Percentiles rank a stretch among this genome's conserved stretches.
phyloP scores from a whole-genome alignment of 1,140 invertebrate species.

The Tenebrio molitor region DNA sequence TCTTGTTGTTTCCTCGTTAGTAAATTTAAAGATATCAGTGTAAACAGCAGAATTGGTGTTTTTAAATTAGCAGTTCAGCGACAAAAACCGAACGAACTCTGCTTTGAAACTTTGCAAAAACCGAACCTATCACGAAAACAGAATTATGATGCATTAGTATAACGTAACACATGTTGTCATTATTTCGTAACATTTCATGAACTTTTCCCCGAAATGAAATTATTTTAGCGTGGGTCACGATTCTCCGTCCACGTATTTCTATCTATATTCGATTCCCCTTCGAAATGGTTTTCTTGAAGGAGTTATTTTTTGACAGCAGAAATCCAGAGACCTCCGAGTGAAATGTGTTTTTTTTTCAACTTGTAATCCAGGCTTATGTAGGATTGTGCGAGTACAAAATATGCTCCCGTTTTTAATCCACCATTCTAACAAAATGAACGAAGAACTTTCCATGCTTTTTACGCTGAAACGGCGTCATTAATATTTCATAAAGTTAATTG shows the following conservation, averaged over 20 bases:
- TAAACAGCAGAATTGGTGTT: too few relatives aligned
- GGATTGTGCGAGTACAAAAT: constrained; percentile 49
- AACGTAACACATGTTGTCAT: too few relatives aligned
- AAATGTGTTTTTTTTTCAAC: constrained; percentile 42
- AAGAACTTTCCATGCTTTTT: constrained; percentile 30
- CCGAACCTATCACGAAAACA: too few relatives aligned
- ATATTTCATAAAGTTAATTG: constrained; percentile 38
- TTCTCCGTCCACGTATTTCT: constrained; percentile 27
- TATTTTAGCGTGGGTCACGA: constrained; percentile 29
- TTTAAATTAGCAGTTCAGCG: too few relatives aligned
- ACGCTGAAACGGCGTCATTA: constrained; percentile 19
- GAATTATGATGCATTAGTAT: too few relatives aligned
- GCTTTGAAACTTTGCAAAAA: too few relatives aligned
- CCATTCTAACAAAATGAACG: constrained; percentile 34
- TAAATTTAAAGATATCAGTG: too few relatives aligned
- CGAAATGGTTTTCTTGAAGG: constrained; percentile 33
- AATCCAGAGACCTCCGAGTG: constrained; percentile 27
- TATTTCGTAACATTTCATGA: constrained; percentile 5
- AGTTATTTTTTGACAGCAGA: constrained; percentile 38
- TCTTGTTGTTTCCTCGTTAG: too few relatives aligned
- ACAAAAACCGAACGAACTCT: too few relatives aligned
- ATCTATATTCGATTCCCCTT: constrained; percentile 35
- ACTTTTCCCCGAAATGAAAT: constrained; percentile 5
- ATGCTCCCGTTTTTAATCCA: constrained; percentile 48
- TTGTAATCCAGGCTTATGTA: constrained; percentile 43